A percentile compares a stretch with the other conserved stretches of the same genome.
phyloP scores from a whole-genome alignment of 2,797 vertebrate genomes.

The Knipowitschia caucasica region DNA sequence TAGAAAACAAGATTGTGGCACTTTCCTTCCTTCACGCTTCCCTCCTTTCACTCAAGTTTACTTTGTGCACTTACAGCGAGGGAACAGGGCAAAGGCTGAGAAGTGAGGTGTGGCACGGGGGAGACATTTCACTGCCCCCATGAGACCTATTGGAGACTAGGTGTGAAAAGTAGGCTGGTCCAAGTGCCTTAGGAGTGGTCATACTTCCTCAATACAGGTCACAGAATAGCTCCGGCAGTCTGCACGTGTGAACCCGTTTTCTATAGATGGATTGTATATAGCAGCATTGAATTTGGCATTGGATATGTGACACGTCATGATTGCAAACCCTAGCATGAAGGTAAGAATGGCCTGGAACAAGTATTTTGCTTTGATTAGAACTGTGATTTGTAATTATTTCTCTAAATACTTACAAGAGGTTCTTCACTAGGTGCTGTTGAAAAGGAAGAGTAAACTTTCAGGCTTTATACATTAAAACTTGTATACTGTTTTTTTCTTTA shows the following conservation, averaged over 20 bases:
- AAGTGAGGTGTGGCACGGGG: conserved; percentile 41
- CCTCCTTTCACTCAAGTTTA: conserved; percentile 40
- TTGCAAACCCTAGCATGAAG: conserved; percentile 26
- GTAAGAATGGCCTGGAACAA: conserved; percentile 33
- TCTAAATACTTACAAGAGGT: too few relatives aligned
- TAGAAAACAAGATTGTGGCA: conserved; percentile 23
- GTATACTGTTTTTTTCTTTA: neutral
- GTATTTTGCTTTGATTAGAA: neutral
- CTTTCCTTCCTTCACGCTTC: conserved; percentile 26
- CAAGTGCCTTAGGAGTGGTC: conserved; percentile 33
- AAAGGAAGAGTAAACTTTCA: too few relatives aligned
- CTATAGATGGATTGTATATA: neutral
- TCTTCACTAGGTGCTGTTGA: neutral
- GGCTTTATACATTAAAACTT: too few relatives aligned
- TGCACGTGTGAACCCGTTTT: conserved; percentile 36
- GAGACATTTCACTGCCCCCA: conserved; percentile 48
- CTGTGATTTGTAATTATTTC: neutral
- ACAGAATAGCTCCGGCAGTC: conserved; percentile 37
- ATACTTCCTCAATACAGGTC: conserved; percentile 47
- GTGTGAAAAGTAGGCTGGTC: conserved; percentile 67
- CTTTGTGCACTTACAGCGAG: conserved; percentile 35
- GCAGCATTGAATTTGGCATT: conserved; percentile 43
- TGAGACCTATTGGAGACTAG: conserved; percentile 41
- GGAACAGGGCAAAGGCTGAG: conserved; percentile 27
- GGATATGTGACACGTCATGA: conserved; percentile 26